Conservation (phyloP, 2,888 invertebrate species). For the Caenorhabditis doughertyi region DNA sequence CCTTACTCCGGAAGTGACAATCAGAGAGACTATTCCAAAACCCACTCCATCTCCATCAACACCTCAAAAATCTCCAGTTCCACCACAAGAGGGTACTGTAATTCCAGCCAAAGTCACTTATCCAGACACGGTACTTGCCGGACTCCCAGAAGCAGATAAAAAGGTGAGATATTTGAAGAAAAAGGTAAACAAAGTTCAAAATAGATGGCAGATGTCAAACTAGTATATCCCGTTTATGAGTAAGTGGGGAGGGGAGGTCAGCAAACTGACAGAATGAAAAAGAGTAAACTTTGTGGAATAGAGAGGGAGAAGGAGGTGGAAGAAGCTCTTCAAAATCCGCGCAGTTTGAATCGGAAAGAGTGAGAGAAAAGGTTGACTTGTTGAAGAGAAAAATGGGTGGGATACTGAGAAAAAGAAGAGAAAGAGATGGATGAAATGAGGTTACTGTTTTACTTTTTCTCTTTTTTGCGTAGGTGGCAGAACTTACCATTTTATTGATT, state of each 20-base stretch:
- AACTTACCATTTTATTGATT: slow-evolving; percentile 31
- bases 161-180: slow-evolving; percentile 53
- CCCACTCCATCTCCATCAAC: slow-evolving; percentile 42
- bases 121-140: slow-evolving; percentile 59
- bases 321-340: slow-evolving; percentile 54
- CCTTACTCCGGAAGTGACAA: slow-evolving; percentile 67
- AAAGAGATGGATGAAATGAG: too few species aligned
- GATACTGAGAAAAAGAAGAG: slow-evolving; percentile 25
- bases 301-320: neutral
- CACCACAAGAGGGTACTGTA: slow-evolving; percentile 39
- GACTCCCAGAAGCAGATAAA: slow-evolving; percentile 57
- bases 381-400: slow-evolving; percentile 45
- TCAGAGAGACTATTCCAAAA: slow-evolving; percentile 65
- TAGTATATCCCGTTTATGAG: slow-evolving; percentile 15
- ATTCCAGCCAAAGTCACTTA: slow-evolving; percentile 59
- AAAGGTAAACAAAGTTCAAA: neutral
- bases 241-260: slow-evolving; percentile 28
- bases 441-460: slow-evolving; percentile 37
- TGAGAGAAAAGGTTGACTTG: slow-evolving; percentile 12
- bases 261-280: slow-evolving; percentile 26
- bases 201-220: neutral
- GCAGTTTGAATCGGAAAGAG: slow-evolving; percentile 15
- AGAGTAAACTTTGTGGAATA: slow-evolving; percentile 17
- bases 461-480: slow-evolving; percentile 45
- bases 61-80: slow-evolving; percentile 35